Base-by-base conservation (phyloP, 2,888 invertebrate species). In the Drosophila algonquin region DNA sequence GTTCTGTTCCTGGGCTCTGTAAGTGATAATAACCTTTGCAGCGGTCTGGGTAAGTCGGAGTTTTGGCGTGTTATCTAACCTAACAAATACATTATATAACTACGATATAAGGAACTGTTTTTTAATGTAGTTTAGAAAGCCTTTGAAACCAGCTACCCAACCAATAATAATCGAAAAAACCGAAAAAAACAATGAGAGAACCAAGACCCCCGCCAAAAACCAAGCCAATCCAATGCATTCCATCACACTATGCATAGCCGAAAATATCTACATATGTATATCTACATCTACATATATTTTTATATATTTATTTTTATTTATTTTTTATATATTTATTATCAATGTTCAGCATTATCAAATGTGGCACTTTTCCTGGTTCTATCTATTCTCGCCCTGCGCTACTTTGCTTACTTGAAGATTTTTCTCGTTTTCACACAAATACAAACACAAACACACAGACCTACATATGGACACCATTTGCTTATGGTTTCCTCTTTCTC, bases 41-140 rank as follows among this genome's bases (percentile, higher is more conserved):
- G 85, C 82, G 69, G 70, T 73, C 72, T 85, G 86, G 82, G 82
- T 83, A 83, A 83, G 82, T 83, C 81, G 79, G 75, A 82, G 75
- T 76, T 24, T 24, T 73, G 80, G 64, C 78, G 76, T 82, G 59
- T 56, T 77, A 81, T 60, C 70, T 76, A 61, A 61, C 62, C 57
- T 61, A 52, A 48, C 69, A 75, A 80, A 71, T 45, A 73, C 53
- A 55, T 63, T 62, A 60, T 73, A 77, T 64, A 73, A 76, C 74
- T 74, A 72, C 73, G 70, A 75, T 75, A 71, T 70, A 76, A 62
- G 55, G 67, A 74, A 69, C 75, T 85, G 67, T 80, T 76, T 76
- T 80, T 65, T 56, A 61, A 61, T 53, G 83, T 83, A 83, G 83
- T 64, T 85, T 83, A 86, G 86, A 63, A 82, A 83, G 74, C 74